phyloP scores from a whole-genome alignment of 2,888 invertebrate genomes.

The Nipponacmea schrenckii region DNA sequence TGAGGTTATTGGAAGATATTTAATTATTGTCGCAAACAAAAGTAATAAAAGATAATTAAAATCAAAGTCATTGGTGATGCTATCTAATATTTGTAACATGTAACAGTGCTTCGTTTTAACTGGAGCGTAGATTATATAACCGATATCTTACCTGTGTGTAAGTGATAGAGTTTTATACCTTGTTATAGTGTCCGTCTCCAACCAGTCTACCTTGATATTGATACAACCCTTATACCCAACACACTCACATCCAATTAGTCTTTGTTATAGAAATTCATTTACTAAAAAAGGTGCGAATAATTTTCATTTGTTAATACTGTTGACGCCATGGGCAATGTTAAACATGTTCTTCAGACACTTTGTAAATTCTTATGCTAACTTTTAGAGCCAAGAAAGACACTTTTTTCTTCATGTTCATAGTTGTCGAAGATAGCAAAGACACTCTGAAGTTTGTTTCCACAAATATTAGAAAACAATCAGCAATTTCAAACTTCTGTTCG shows the following conservation, averaged over 20 bases:
- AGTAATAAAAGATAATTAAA: no score
- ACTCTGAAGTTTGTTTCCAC: constrained; percentile 4
- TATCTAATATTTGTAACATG: no score
- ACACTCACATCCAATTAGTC: not conserved
- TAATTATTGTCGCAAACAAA: no score
- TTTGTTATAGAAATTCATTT: constrained; percentile 9
- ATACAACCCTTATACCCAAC: not conserved
- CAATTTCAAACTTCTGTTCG: constrained; percentile 2
- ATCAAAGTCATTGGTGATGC: no score
- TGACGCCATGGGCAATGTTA: constrained; percentile 3
- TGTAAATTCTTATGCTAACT: constrained; percentile 5
- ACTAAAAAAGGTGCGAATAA: constrained; percentile 3
- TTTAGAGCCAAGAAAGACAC: not conserved
- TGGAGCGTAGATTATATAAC: not conserved
- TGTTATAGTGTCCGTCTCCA: not conserved
- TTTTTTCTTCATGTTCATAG: not conserved
- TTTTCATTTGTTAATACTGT: constrained; percentile 4
- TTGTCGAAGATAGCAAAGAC: not conserved
- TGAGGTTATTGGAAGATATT: no score
- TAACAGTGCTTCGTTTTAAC: no score
- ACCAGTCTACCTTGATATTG: not conserved
- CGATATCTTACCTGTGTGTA: not conserved
- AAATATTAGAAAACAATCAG: constrained; percentile 8
- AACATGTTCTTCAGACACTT: not conserved
- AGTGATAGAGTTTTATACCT: not conserved